A percentile compares a stretch with the other conserved stretches of the same genome.
Conservation (phyloP, 2,888 invertebrate species). For the Vesta saturnalis region DNA sequence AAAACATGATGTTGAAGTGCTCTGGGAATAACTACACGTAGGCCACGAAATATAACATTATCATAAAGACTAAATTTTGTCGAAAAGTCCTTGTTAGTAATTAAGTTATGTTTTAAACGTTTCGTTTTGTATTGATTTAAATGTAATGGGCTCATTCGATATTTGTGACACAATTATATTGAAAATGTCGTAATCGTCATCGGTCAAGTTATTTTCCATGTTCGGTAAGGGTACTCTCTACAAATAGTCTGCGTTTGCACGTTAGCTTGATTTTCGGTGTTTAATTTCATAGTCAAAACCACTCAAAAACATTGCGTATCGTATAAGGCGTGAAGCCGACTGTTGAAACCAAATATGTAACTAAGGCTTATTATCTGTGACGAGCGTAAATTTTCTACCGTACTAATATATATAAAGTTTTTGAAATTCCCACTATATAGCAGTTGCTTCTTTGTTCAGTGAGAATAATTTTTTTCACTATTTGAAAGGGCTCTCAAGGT, state of each 20-base stretch:
- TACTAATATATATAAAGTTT: constrained; percentile 32
- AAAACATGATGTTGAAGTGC: background rate
- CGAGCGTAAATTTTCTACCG: constrained; percentile 23
- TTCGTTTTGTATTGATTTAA: too few relatives aligned
- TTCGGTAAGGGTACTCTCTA: constrained; percentile 44
- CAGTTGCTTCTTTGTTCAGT: constrained; percentile 56
- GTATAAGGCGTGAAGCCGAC: background rate
- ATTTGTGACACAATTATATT: constrained; percentile 18
- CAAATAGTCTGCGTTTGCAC: constrained; percentile 35
- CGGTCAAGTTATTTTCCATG: constrained; percentile 43
- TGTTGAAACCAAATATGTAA: too few relatives aligned
- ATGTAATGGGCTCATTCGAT: too few relatives aligned
- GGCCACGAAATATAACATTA: background rate
- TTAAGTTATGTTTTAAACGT: too few relatives aligned
- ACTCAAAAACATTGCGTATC: background rate
- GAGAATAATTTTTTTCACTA: constrained; percentile 33
- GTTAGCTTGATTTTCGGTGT: background rate
- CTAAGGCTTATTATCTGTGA: constrained; percentile 25
- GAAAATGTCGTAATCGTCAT: constrained; percentile 47
- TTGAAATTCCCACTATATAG: constrained; percentile 17
- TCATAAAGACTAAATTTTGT: background rate
- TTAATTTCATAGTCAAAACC: background rate
- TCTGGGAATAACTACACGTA: background rate
- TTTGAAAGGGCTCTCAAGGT: constrained; percentile 21
- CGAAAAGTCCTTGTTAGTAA: too few relatives aligned